phyloP scores from a whole-genome alignment of 2,113 vertebrate genomes.

The Petrocephalus zakoni region DNA sequence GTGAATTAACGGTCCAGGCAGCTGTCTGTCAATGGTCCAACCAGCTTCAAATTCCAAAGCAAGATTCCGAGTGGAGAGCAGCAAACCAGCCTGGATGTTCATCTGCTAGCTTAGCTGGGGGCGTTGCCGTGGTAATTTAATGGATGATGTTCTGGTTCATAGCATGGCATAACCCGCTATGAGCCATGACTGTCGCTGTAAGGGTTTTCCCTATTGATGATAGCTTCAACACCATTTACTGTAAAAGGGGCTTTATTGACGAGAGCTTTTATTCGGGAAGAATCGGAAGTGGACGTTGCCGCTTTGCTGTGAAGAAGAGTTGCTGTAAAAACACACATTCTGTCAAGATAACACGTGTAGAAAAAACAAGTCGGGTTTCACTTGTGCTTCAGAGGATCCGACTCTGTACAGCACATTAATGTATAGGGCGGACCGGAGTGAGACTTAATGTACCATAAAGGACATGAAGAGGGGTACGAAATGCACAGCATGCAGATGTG shows the following conservation, averaged over 20 bases:
- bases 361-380: background rate
- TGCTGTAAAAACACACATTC: background rate
- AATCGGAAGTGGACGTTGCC: background rate
- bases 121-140: background rate
- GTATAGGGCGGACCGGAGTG: background rate
- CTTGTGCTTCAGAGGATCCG: background rate
- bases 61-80: background rate
- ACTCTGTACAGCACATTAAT: background rate
- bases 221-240: background rate
- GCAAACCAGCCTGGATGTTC: background rate
- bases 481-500: background rate
- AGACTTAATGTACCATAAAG: background rate
- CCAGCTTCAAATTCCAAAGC: constrained; percentile 10
- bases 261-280: background rate
- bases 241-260: background rate
- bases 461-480: background rate
- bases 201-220: background rate
- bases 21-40: background rate
- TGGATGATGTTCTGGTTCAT: background rate
- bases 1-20: background rate
- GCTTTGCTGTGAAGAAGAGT: background rate
- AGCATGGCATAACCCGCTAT: background rate
- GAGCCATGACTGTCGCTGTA: background rate
- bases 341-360: background rate
- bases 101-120: background rate